Base-by-base conservation (phyloP, 2,113 vertebrate genomes). In the Pterocles gutturalis region DNA sequence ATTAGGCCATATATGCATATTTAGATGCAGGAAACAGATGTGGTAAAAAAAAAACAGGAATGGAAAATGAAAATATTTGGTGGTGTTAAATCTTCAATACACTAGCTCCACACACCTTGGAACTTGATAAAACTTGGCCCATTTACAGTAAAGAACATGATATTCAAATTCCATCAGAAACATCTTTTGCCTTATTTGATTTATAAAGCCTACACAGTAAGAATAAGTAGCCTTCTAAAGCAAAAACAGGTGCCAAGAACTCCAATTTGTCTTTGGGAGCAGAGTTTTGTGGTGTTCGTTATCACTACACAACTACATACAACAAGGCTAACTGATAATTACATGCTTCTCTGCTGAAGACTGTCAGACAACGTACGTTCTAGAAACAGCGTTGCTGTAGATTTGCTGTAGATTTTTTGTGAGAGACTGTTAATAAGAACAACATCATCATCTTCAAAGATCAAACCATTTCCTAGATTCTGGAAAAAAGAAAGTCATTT, bases 331-430 rank as follows among this genome's bases (percentile, higher is more conserved):
- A 11, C 21, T 76, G 43, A 57, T 34, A 54, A 76, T 14, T 45
- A 62, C 17, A 48, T 5, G 9, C 17, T 85, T 66, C 29, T 55
- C 84, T 65, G 38, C 29, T 80, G 60, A 67, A 21, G 31, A 46
- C n/a, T 2, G 31, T 18, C 20, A 83, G 45, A 34, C 36, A 34
- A 51, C 0, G 0, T 13, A 60, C 6, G 16, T 36, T 77, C 62
- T 38, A 73, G 77, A 72, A 95, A 91, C 11, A 78, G 46, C 20
- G 90, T 29, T 57, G 61, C 26, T 55, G 14, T 12, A 62, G 46
- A 33, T 65, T 29, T 57, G 61, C 26, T 55, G 14, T 12, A 62
- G 46, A 33, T 65, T 22, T 48, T 83, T 77, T 65, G 26, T 84
- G 13, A 81, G 25, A 61, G 31, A n/a, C 55, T 54, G 41, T 22